Conservation (phyloP, 2,113 vertebrate genomes). For the Stomatorhinus ivindoensis region DNA sequence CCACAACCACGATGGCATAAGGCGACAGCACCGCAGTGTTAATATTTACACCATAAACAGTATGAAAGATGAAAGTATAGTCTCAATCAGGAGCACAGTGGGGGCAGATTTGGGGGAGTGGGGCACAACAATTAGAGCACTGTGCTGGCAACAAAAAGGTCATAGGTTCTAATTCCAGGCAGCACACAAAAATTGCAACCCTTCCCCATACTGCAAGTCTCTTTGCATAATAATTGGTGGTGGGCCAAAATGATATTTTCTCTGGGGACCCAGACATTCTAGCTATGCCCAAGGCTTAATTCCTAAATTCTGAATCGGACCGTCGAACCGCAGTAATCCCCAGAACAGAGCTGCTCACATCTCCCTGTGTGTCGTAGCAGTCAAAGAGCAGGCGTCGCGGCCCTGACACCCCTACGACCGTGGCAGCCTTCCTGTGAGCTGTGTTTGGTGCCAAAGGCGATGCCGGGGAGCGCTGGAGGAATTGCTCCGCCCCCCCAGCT, state of each 20-base stretch:
- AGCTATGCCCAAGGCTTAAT: background rate
- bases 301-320: background rate
- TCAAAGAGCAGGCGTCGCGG: background rate
- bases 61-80: background rate
- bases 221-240: background rate
- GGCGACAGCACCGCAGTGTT: background rate
- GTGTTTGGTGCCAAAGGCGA: background rate
- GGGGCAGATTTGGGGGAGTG: background rate
- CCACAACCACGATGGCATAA: background rate
- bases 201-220: background rate
- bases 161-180: background rate
- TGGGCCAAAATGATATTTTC: background rate
- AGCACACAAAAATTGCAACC: background rate
- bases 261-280: background rate
- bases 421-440: background rate
- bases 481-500: rapidly evolving
- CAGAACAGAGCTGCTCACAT: background rate
- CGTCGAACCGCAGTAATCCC: background rate
- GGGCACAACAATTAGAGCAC: background rate
- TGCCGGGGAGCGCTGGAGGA: background rate
- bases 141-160: background rate
- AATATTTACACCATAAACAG: background rate
- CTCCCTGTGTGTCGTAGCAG: background rate
- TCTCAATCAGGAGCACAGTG: background rate
- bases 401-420: background rate